Conservation (phyloP, 1,140 invertebrate genomes). For the Drosophila setifemur region DNA sequence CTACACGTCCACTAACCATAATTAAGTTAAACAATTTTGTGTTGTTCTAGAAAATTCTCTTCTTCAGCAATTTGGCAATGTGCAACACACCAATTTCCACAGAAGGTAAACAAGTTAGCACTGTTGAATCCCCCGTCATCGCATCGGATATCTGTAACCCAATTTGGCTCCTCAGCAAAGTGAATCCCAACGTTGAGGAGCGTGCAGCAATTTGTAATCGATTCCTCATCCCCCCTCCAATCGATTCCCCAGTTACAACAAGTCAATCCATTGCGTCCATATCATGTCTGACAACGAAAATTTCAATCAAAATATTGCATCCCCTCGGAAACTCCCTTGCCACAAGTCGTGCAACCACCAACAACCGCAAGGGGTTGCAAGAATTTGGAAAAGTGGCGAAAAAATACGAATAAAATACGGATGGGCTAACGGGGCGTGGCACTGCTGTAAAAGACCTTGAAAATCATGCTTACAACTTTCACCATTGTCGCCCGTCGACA, state of each 20-base stretch:
- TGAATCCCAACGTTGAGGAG: conserved; percentile 25
- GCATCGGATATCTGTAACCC: conserved; percentile 26
- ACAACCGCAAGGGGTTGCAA: conserved; percentile 23
- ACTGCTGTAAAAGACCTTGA: conserved; percentile 65
- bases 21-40: no score
- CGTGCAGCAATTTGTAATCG: conserved; percentile 45
- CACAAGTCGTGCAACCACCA: conserved; percentile 44
- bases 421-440: background rate
- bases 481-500: conserved; percentile 43
- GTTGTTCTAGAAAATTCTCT: no score
- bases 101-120: background rate
- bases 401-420: background rate
- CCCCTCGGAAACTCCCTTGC: conserved; percentile 16
- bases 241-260: background rate
- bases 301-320: conserved; percentile 46
- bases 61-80: no score
- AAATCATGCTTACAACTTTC: conserved; percentile 72
- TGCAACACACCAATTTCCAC: background rate
- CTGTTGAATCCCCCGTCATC: no score
- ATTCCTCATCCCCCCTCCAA: conserved; percentile 7
- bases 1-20: no score
- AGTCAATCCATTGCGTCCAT: conserved; percentile 32
- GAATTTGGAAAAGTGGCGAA: background rate
- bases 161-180: conserved; percentile 22
- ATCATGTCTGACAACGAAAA: conserved; percentile 32